Conservation (phyloP, 2,888 invertebrate genomes). For the Agrilus cyanescens region DNA sequence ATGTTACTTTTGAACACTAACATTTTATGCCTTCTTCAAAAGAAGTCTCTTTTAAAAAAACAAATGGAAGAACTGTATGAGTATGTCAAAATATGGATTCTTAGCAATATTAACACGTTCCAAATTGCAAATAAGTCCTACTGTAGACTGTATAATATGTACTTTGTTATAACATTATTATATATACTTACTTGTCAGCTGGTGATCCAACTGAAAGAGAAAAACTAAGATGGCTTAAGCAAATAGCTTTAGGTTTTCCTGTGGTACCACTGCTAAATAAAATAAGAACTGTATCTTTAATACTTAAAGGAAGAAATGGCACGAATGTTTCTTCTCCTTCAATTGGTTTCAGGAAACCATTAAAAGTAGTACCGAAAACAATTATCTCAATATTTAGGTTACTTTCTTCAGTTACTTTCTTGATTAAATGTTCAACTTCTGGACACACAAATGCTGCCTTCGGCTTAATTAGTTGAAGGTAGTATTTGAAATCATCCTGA, state of each 20-base stretch:
- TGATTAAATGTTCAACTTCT: conserved; percentile 3
- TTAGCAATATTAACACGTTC: no score
- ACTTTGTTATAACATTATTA: no score
- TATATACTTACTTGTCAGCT: no score
- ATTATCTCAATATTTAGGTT: conserved; percentile 1
- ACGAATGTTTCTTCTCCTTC: conserved; percentile 12
- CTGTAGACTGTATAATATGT: no score
- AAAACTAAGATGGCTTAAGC: conserved; percentile 12
- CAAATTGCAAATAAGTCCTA: no score
- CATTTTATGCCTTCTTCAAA: no score
- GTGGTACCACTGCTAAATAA: conserved; percentile 22
- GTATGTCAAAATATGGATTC: no score
- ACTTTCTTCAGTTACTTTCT: not conserved
- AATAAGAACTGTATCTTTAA: conserved; percentile 14
- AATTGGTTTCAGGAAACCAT: conserved; percentile 2
- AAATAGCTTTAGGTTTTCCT: conserved; percentile 20
- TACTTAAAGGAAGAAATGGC: conserved; percentile 8
- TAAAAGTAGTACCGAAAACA: conserved; percentile 7
- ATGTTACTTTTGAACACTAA: no score
- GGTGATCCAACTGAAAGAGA: no score
- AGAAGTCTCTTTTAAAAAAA: no score
- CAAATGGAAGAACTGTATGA: no score
- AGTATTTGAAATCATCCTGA: not conserved
- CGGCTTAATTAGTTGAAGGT: conserved; percentile 3
- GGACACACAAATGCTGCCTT: conserved; percentile 8